Percentiles rank a stretch among this genome's conserved stretches.
phyloP scores from a whole-genome alignment of 2,797 vertebrate species.

The Podarcis lilfordi region DNA sequence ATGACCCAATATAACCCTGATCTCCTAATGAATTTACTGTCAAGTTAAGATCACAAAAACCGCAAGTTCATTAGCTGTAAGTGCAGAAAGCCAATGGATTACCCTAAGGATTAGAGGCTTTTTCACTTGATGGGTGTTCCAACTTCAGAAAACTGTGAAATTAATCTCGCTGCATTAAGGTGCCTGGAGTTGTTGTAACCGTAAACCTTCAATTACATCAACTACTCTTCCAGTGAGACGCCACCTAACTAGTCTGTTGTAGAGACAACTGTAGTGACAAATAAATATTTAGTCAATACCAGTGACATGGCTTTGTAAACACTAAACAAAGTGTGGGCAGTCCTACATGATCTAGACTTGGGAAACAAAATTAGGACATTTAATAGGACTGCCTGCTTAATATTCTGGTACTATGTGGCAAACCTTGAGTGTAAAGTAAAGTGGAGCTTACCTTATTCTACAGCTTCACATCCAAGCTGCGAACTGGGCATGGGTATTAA shows the following conservation, averaged over 20 bases:
- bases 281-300: conserved; percentile 22
- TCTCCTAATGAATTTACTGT: neutral
- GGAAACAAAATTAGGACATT: neutral
- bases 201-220: neutral
- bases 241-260: conserved; percentile 11
- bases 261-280: conserved; percentile 27
- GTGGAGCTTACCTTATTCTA: neutral
- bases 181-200: neutral
- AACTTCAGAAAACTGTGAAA: neutral
- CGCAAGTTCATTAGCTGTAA: neutral
- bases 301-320: conserved; percentile 3
- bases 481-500: neutral
- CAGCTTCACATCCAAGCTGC: neutral
- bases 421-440: neutral
- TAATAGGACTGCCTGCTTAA: neutral
- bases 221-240: neutral
- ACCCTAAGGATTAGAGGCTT: neutral
- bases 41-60: neutral
- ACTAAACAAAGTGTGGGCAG: neutral
- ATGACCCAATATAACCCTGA: neutral
- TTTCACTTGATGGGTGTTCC: neutral
- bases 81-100: neutral
- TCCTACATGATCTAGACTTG: neutral
- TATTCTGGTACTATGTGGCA: neutral
- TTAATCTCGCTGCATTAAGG: neutral